A percentile compares a stretch with the other conserved stretches of the same genome.
phyloP scores from a whole-genome alignment of 2,113 vertebrate genomes.

The Crotalus tigris region DNA sequence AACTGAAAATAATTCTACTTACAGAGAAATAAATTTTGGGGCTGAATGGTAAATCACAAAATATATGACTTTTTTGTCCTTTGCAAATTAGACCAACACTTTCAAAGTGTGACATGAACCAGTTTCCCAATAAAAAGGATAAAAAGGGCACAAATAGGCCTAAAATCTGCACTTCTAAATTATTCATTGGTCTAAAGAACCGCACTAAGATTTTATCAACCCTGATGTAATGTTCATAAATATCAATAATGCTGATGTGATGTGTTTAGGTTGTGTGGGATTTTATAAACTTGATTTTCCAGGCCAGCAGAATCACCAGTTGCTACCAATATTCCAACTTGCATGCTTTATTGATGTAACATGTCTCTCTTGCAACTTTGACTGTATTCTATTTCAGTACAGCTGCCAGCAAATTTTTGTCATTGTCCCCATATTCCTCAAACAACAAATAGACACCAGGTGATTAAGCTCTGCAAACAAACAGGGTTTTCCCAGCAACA shows the following conservation, averaged over 20 bases:
- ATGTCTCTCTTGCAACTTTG: background rate
- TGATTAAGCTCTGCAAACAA: conserved; percentile 71
- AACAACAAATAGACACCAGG: conserved; percentile 68
- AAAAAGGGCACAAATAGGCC: background rate
- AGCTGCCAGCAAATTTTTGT: conserved; percentile 47
- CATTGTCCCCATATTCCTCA: conserved; percentile 55
- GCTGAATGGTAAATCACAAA: background rate
- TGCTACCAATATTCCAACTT: conserved; percentile 48
- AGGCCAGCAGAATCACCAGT: conserved; percentile 3
- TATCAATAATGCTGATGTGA: conserved; percentile 1
- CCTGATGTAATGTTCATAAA: conserved; percentile 33
- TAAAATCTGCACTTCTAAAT: background rate
- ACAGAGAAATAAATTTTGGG: background rate
- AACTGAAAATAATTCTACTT: background rate
- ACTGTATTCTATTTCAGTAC: conserved; percentile 43
- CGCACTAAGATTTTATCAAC: conserved; percentile 18
- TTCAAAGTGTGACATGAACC: background rate
- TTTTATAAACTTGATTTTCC: conserved; percentile 38
- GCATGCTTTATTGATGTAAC: conserved; percentile 40
- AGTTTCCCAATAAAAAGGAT: background rate
- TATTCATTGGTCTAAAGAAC: background rate
- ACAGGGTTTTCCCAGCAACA: conserved; percentile 68
- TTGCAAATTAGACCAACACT: background rate
- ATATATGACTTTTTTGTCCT: background rate
- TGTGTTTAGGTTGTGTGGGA: background rate